A percentile compares a stretch with the other conserved stretches of the same genome.
phyloP scores from a whole-genome alignment of 2,797 vertebrate genomes.

The Anguilla obscura region DNA sequence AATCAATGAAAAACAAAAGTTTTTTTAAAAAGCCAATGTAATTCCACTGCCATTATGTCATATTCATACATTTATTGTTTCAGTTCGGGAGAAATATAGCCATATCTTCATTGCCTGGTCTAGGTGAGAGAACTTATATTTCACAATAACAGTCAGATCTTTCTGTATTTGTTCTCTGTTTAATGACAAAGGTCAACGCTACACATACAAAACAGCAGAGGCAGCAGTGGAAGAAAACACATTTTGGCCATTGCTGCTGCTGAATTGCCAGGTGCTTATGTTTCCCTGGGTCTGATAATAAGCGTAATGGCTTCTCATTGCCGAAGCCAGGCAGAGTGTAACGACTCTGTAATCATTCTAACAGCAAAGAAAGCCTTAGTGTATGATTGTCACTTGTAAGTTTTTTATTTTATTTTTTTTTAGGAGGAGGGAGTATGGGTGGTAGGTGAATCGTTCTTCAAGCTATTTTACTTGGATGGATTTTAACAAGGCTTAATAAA shows the following conservation, averaged over 20 bases:
- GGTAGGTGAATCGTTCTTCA: conserved; percentile 39
- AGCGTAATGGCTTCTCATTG: conserved; percentile 18
- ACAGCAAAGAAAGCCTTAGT: conserved; percentile 29
- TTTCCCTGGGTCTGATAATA: conserved; percentile 17
- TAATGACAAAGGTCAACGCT: not conserved
- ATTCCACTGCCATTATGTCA: not conserved
- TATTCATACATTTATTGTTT: not conserved
- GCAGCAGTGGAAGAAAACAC: not conserved
- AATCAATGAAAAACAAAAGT: not conserved
- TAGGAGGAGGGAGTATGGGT: not conserved
- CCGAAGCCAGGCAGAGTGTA: conserved; percentile 40
- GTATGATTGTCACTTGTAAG: conserved; percentile 27
- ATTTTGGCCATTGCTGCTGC: not conserved
- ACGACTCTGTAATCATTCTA: conserved; percentile 34
- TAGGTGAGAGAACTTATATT: not conserved
- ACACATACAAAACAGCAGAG: not conserved
- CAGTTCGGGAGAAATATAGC: not conserved
- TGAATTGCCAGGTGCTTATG: conserved; percentile 15
- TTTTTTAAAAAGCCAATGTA: not conserved
- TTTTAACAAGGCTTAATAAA: conserved; percentile 59
- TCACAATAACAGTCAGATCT: conserved; percentile 9
- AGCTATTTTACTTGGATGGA: conserved; percentile 42
- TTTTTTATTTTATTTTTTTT: conserved; percentile 15
- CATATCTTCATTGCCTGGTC: not conserved
- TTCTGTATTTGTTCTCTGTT: not conserved